phyloP scores from a whole-genome alignment of 2,888 invertebrate genomes.

The Blomia tropicalis region DNA sequence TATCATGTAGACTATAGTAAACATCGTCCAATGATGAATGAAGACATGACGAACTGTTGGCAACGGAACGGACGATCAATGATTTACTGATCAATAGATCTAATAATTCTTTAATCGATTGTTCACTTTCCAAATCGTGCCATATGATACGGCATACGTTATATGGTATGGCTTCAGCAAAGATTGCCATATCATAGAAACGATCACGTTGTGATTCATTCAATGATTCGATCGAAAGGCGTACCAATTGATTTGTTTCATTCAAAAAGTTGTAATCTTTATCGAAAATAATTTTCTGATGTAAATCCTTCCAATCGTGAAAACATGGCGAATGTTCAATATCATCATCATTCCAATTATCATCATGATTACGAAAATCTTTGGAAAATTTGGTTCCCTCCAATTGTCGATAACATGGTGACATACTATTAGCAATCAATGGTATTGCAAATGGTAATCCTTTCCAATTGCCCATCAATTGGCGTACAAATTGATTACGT shows the following conservation, averaged over 20 bases:
- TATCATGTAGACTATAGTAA: constrained; percentile 53
- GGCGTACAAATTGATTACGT: neutral
- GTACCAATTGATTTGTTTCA: constrained; percentile 40
- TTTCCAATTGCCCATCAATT: neutral
- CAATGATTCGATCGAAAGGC: constrained; percentile 47
- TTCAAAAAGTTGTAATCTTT: neutral
- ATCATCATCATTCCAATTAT: neutral
- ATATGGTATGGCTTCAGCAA: constrained; percentile 50
- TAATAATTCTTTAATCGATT: constrained; percentile 38
- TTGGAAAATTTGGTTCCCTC: neutral
- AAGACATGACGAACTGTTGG: neutral
- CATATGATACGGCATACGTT: constrained; percentile 43
- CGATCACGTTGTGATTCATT: constrained; percentile 34
- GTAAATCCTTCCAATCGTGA: neutral
- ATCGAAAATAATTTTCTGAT: neutral
- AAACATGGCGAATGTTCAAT: neutral
- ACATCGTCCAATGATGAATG: neutral
- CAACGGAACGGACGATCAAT: constrained; percentile 37
- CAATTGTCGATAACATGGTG: neutral
- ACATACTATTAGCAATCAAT: constrained; percentile 12
- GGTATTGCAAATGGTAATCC: constrained; percentile 14
- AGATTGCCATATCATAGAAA: constrained; percentile 49
- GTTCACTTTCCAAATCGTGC: neutral
- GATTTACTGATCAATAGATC: constrained; percentile 49
- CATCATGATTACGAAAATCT: neutral